Base-by-base conservation (phyloP, 2,888 invertebrate genomes). In the Dorcus parallelipipedus region DNA sequence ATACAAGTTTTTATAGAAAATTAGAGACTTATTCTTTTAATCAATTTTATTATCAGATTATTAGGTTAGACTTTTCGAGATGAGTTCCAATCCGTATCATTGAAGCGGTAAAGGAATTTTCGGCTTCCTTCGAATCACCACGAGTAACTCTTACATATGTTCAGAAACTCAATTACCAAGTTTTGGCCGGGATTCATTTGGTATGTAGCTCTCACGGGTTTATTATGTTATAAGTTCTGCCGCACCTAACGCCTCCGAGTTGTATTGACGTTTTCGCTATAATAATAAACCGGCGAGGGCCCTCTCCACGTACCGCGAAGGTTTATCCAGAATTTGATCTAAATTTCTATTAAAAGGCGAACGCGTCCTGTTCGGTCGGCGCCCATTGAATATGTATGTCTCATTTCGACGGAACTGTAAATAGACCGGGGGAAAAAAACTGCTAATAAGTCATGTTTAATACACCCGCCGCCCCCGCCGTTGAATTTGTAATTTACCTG, bases 141-240 rank as follows among this genome's bases (percentile, higher is more conserved):
- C 50, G 38, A 50, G 41, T 61, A 67, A 71, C 69, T 67, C 69
- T 70, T 64, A 67, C 67, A 70, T 66, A 67, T 67, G 67, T 67
- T 66, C 64, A 54, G 62, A 68, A 71, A 71, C 69, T 71, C 69
- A 69, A 71, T 71, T 71, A 71, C 68, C 61, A 70, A 71, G 49
- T 64, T 71, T 69, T 66, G 65, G 64, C 64, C 62, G 63, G 66
- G 64, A 69, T 69, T 69, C 67, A 67, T 69, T 67, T 66, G 63
- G 65, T 67, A 69, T 69, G 64, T 66, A 68, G 65, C 66, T 60
- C 66, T 56, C 61, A 61, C 64, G 61, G 64, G 65, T 68, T 69
- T 69, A 69, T 69, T 69, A 67, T 66, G 63, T 65, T 65, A 64
- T 61, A 64, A 65, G 64, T 64, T 64, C 50, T 10, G 56, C 38